Percentiles rank a stretch among this genome's conserved stretches.
These are phyloP conservation scores for Dicyrtoma fusca DNA, from an alignment of 2,888 invertebrate genomes.

Conservation along the genomic window DNA sequence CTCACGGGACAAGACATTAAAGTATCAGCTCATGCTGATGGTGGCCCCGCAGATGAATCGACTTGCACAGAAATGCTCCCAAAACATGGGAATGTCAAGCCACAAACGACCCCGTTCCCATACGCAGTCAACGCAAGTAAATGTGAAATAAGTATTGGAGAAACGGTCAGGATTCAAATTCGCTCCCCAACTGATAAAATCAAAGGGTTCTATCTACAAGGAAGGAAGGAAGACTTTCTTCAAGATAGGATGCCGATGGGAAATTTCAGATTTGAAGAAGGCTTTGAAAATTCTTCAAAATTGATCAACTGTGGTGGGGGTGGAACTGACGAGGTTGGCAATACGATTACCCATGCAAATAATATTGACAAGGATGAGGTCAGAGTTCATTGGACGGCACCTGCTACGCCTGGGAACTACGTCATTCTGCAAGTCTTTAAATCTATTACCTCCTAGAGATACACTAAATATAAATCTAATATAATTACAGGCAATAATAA, in stretches of 20 bases:
- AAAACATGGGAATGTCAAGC: slow-evolving; percentile 55
- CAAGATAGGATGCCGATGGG: slow-evolving; percentile 64
- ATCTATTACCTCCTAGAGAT: too few species aligned
- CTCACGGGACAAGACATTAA: too few species aligned
- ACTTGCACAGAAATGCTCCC: slow-evolving; percentile 58
- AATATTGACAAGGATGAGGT: neutral
- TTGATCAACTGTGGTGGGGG: slow-evolving; percentile 67
- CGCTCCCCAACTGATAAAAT: slow-evolving; percentile 64
- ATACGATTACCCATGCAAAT: slow-evolving; percentile 58
- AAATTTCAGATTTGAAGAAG: slow-evolving; percentile 63
- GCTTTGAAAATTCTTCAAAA: slow-evolving; percentile 63
- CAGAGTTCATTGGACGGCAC: slow-evolving; percentile 20
- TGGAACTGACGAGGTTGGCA: too few species aligned
- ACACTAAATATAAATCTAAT: too few species aligned
- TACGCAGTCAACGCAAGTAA: slow-evolving; percentile 49
- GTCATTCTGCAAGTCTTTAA: slow-evolving; percentile 36
- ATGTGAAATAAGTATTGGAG: slow-evolving; percentile 59
- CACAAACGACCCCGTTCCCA: slow-evolving; percentile 53
- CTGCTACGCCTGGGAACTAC: slow-evolving; percentile 12
- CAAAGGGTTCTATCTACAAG: slow-evolving; percentile 70
- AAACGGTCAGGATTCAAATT: slow-evolving; percentile 63
- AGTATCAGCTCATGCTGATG: too few species aligned
- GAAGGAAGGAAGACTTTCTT: slow-evolving; percentile 59
- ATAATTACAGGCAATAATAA: too few species aligned
- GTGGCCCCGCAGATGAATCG: slow-evolving; percentile 54